Evolutionary conservation across 2,113 vertebrate genomes (phyloP), one percentile per base, ranked within the genome.

Genomic region (Apeltes quadracus): DNA sequence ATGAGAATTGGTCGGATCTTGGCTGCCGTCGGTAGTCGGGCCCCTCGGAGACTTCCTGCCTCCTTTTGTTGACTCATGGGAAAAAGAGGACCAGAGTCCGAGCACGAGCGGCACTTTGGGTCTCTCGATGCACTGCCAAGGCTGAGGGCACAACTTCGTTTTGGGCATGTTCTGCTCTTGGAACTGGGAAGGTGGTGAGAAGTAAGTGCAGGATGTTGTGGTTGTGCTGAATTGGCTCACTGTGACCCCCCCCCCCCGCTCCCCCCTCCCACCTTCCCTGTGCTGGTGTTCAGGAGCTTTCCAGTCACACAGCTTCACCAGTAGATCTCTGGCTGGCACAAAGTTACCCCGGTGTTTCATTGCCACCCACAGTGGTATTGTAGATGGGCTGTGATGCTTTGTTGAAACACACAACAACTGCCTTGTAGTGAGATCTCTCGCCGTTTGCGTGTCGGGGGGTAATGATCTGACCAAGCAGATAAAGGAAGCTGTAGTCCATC

Each of bases 11-110:
- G 51, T 72, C 51, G 20, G 48, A 72, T 82, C 58, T 84, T 73
- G 72, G 65, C 69, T 74, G 27, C 50, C 83, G 78, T 80, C 69
- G 70, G 70, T 63, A 71, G 81, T 83, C 77, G 72, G 86, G 72
- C 72, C 78, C 48, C 72, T 81, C 53, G 69, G 83, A 89, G 69
- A 87, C 76, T 89, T 86, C 78, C 83, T 78, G 75, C 41, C 68
- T 87, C 38, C 72, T 88, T 86, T 88, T 88, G 84, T 87, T 29
- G 66, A 57, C 62, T 85, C 84, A 69, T 91, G 82, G 86, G 87
- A 91, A 91, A 91, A 91, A 83, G 36, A 71, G 68, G 51, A 73
- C 58, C 66, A 63, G 63, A 39, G 59, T 66, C 53, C 50, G 61
- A 73, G 63, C 72, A 48, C 57, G 64, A 46, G 59, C 72, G 81